These are phyloP conservation scores for Myotis davidii DNA, from an alignment of 2,113 vertebrate genomes.

Conservation along the genomic window DNA sequence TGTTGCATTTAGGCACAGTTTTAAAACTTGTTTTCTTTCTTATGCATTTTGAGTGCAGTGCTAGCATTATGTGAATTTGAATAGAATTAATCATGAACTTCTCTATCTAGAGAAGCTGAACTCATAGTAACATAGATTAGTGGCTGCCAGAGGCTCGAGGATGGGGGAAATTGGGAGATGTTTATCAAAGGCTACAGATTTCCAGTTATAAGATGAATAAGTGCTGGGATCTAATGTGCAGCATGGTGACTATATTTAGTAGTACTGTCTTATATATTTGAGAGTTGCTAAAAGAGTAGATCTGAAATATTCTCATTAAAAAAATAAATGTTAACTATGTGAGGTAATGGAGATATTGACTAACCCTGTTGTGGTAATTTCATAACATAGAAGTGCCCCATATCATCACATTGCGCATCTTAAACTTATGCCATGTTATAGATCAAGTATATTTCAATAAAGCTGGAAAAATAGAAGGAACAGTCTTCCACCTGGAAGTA, in stretches of 20 bases:
- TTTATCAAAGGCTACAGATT: neutral
- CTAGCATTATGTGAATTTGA: neutral
- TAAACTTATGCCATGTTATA: neutral
- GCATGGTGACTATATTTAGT: neutral
- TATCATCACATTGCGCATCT: neutral
- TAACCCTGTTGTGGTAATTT: neutral
- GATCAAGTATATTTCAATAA: neutral
- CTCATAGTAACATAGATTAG: neutral
- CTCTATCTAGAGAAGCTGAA: neutral
- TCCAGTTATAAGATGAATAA: neutral
- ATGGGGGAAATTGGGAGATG: neutral
- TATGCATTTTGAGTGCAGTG: neutral
- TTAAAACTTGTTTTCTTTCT: slow-evolving; percentile 1
- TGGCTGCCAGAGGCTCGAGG: neutral
- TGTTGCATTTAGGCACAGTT: neutral
- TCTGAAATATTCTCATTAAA: neutral
- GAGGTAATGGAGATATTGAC: neutral
- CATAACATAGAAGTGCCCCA: neutral
- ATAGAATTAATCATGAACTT: neutral
- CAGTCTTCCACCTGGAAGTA: neutral
- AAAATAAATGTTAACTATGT: neutral
- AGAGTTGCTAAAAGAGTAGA: neutral
- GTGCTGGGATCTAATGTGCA: neutral
- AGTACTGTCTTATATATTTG: neutral
- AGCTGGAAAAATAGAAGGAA: neutral